Evolutionary conservation across 2,797 vertebrate species (phyloP).

Genomic region (Furcifer pardalis): DNA sequence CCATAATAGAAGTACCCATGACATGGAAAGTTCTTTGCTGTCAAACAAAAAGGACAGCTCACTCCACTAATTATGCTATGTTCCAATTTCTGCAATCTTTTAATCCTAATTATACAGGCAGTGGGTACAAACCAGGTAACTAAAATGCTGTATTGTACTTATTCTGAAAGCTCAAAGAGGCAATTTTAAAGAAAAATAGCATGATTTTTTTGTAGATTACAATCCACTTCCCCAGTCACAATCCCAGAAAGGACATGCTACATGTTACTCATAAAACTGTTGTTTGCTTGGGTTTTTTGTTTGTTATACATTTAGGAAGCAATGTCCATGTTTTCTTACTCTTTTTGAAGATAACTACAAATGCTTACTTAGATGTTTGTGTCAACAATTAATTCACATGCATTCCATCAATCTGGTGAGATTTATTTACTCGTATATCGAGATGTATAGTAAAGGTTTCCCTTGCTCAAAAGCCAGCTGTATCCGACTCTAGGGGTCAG

Average conservation of each 20-base stretch:
- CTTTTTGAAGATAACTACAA: not conserved
- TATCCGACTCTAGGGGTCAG: too few relatives aligned
- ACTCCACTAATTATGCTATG: not conserved
- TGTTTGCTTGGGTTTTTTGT: too few relatives aligned
- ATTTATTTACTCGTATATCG: not conserved
- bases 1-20: slow-evolving; percentile 4
- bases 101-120: not conserved
- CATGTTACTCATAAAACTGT: too few relatives aligned
- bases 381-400: not conserved
- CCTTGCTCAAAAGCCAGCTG: too few relatives aligned
- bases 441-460: too few relatives aligned
- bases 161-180: too few relatives aligned
- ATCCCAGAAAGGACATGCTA: too few relatives aligned
- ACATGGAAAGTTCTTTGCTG: slow-evolving; percentile 14
- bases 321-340: not conserved
- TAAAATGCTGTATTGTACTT: not conserved
- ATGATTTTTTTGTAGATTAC: too few relatives aligned
- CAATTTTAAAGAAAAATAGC: too few relatives aligned
- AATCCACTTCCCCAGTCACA: too few relatives aligned
- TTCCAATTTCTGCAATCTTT: not conserved
- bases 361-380: not conserved
- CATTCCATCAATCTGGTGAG: not conserved
- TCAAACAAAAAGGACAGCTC: slow-evolving; percentile 15
- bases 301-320: not conserved
- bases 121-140: not conserved